phyloP scores from a whole-genome alignment of 2,797 vertebrate species.

The Phoeniculus purpureus region DNA sequence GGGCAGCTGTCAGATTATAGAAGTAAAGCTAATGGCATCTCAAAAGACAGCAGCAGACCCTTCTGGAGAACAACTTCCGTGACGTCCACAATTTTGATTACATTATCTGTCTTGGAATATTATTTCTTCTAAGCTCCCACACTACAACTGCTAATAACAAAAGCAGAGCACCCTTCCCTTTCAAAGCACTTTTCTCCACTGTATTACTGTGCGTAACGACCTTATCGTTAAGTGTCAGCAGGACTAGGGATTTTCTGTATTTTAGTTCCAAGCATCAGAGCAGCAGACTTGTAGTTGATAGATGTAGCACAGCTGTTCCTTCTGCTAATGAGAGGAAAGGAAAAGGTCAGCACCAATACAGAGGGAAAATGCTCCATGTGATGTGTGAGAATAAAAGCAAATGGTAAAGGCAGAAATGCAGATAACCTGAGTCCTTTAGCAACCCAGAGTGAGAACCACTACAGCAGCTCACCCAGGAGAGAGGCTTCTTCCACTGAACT shows the following conservation, averaged over 20 bases:
- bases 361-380: background rate
- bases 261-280: background rate
- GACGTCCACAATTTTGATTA: background rate
- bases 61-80: background rate
- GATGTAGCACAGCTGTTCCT: conserved; percentile 1
- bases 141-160: background rate
- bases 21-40: background rate
- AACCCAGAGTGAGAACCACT: background rate
- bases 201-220: conserved; percentile 3
- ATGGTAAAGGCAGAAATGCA: conserved; percentile 6
- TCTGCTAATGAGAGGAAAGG: conserved; percentile 31
- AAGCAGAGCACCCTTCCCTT: background rate
- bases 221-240: conserved; percentile 20
- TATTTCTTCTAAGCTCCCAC: background rate
- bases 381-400: conserved; percentile 16
- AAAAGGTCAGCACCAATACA: conserved; percentile 44
- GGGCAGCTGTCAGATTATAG: background rate
- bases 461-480: background rate
- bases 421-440: conserved; percentile 13
- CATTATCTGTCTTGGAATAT: background rate
- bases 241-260: background rate
- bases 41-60: background rate
- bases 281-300: background rate
- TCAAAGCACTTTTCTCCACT: background rate
- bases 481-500: background rate